Percentiles rank a stretch among this genome's conserved stretches.
phyloP scores from a whole-genome alignment of 2,888 invertebrate species.

The Scaptodrosophila latifasciaeformis region DNA sequence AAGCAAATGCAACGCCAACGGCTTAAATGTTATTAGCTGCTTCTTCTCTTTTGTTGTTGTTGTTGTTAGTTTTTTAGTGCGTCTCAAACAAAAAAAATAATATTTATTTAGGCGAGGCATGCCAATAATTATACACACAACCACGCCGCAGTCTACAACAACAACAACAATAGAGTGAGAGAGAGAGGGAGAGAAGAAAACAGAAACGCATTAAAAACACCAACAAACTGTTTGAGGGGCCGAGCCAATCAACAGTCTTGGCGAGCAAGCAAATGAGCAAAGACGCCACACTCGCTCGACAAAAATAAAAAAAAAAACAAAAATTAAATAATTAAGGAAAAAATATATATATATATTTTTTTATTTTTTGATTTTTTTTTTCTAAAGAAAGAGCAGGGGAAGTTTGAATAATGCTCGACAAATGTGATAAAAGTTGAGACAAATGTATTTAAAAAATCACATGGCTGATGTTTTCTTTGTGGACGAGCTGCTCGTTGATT shows the following conservation, averaged over 20 bases:
- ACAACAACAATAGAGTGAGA: slow-evolving; percentile 24
- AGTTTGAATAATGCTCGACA: background rate
- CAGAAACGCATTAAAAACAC: background rate
- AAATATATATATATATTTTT: slow-evolving; percentile 20
- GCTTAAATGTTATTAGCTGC: too few species aligned
- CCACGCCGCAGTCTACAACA: slow-evolving; percentile 20
- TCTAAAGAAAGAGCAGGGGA: background rate
- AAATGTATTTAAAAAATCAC: slow-evolving; percentile 73
- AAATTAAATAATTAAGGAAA: background rate
- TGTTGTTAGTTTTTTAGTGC: slow-evolving; percentile 29
- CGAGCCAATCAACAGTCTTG: slow-evolving; percentile 37
- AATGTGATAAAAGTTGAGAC: slow-evolving; percentile 42
- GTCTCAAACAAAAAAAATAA: slow-evolving; percentile 37
- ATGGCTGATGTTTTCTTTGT: slow-evolving; percentile 72
- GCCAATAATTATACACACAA: slow-evolving; percentile 26
- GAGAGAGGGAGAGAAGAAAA: slow-evolving; percentile 35
- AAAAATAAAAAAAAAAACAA: slow-evolving; percentile 1
- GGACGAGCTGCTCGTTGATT: slow-evolving; percentile 72
- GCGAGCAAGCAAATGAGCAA: slow-evolving; percentile 53
- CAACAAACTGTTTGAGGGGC: background rate
- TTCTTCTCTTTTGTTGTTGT: slow-evolving; percentile 2
- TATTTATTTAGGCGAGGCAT: slow-evolving; percentile 57
- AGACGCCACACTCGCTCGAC: slow-evolving; percentile 37
- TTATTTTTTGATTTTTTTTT: background rate
- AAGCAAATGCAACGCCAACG: background rate